Base-by-base conservation (phyloP, 2,797 vertebrate genomes). In the Cichlasoma orientale region DNA sequence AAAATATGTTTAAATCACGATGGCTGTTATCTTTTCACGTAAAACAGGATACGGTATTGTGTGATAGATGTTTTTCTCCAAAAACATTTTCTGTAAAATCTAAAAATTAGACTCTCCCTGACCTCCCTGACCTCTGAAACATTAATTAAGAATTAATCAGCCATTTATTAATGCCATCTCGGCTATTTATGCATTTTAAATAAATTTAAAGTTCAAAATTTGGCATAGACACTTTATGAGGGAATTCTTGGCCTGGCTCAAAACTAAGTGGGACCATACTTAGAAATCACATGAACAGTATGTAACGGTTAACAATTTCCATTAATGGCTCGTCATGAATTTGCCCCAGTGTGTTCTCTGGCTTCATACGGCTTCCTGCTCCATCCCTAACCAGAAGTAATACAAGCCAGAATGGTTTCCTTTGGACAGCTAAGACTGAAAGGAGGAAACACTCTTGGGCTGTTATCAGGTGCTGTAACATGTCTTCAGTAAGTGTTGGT, bases 241-340 rank as follows among this genome's bases (percentile, higher is more conserved):
- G 5, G 13, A 16, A 44, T 44, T 44, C 41, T 11, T 36, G 33
- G 33, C 33, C 10, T 9, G 10, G 10, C 9, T 36, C 9, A 36
- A 11, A 36, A 11, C 2, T 63, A 21, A 44, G 14, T 21, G 16
- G 4, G 3, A 44, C 21, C 36, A 63, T 18, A 63, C 21, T 66
- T 23, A 47, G 38, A 66, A 66, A 44, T 2, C 23, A 47, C 4
- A 19, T 8, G 16, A 25, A 14, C 12, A 27, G 41, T 27, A 47
- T 18, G 7, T 19, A 9, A n/a, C 10, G 61, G 41, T 66, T 66
- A 13, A 93, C 92, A 94, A 93, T 95, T 92, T 95, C 87, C 93
- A 93, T 66, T 91, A 93, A 90, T 89, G 83, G 72, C 63, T 95
- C 85, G 78, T 92, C 95, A 94, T 94, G 74, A 91, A 88, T 96